A percentile compares a stretch with the other conserved stretches of the same genome.
These are phyloP conservation scores for Arrhopalites spinosus DNA, from an alignment of 2,888 invertebrate species.

Conservation along the genomic window DNA sequence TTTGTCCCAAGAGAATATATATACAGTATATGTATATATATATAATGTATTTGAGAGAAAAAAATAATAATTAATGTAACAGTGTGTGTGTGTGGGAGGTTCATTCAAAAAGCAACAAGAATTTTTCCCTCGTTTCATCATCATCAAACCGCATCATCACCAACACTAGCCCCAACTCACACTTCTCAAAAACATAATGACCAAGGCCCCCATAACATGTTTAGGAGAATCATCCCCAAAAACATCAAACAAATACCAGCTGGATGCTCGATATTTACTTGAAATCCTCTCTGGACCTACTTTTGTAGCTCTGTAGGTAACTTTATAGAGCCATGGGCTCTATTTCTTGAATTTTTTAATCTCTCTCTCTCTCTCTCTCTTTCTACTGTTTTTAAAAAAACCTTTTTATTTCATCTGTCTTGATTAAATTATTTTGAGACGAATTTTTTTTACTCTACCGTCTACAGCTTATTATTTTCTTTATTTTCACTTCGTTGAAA, in stretches of 20 bases:
- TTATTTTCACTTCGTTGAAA: too few relatives aligned
- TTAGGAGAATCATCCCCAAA: not conserved
- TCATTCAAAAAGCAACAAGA: not conserved
- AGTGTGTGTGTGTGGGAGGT: not conserved
- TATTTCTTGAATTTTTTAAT: too few relatives aligned
- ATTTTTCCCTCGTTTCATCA: conserved; percentile 4
- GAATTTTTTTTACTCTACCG: too few relatives aligned
- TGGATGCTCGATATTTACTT: not conserved
- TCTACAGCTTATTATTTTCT: too few relatives aligned
- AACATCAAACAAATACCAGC: not conserved
- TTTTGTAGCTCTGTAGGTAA: not conserved
- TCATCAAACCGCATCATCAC: too few relatives aligned
- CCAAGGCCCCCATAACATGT: not conserved
- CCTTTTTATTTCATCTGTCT: too few relatives aligned
- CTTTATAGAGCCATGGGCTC: not conserved
- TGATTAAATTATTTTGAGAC: too few relatives aligned
- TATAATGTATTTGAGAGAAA: too few relatives aligned
- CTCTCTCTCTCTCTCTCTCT: too few relatives aligned
- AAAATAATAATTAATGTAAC: conserved; percentile 46
- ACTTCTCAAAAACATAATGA: not conserved
- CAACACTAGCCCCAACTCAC: not conserved
- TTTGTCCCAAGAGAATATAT: conserved; percentile 40
- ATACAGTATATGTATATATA: too few relatives aligned
- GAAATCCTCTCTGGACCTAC: not conserved
- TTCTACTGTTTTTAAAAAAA: too few relatives aligned